Base-by-base conservation (phyloP, 2,113 vertebrate species). In the Galbula dea region DNA sequence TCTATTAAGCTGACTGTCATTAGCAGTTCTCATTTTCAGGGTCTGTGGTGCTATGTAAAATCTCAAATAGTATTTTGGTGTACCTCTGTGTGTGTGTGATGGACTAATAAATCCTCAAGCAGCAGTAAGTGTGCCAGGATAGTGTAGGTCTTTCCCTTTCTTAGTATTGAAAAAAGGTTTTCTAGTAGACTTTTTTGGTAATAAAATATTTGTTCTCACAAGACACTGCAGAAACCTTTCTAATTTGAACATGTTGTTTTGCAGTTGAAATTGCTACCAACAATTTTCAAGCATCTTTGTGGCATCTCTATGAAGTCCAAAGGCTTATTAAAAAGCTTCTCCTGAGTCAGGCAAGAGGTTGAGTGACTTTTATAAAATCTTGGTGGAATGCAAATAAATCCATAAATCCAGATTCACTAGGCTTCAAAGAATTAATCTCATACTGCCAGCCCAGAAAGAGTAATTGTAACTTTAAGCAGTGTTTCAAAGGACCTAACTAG, bases 401-500 rank as follows among this genome's bases (percentile, higher is more conserved):
- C 16, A 83, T 4, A 5, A 66, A 81, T 59, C 23, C 43, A 49
- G 63, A 34, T 59, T 91, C 18, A 0, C 24, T 71, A 61, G 36
- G 29, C 49, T 59, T 89, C 24, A 73, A 15, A 51, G 58, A 43
- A 88, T 30, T 83, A 22, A 15, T 91, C 27, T 66, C 32, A 46
- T 82, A 29, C 17, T 76, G 39, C 49, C 34, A 89, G 43, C 43
- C 71, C 63, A 68, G 63, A 66, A 45, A 73, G 36, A 61, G 55
- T 15, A 30, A 69, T 82, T 89, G 46, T 80, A 59, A 69, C 43
- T 87, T 94, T 78, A 95, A 93, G 61, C 88, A 89, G 7, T 62
- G 72, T 51, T 96, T 94, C 89, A 78, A 94, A 92, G 92, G 61
- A 85, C 59, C 93, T 88, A 74, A 63, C 86, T 65, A 86, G 55